Percentiles rank a stretch among this genome's conserved stretches.
Conservation (phyloP, 2,113 vertebrate genomes). For the Rhinopomastus cyanomelas region DNA sequence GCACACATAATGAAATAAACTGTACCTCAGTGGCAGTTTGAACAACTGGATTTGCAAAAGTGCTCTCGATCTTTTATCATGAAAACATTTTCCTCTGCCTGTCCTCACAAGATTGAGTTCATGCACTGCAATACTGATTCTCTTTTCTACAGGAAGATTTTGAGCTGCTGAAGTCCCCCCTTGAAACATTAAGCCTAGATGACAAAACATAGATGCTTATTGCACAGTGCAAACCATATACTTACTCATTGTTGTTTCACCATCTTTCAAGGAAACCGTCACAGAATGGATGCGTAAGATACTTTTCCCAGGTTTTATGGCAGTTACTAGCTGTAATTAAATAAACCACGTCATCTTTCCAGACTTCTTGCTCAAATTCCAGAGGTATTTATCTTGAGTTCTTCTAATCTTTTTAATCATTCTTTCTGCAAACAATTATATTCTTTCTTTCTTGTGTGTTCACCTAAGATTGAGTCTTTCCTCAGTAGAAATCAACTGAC, state of each 20-base stretch:
- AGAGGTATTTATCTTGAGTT: background rate
- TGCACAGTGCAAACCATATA: background rate
- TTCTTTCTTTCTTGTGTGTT: background rate
- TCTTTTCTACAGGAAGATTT: background rate
- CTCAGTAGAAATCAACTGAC: background rate
- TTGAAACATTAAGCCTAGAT: background rate
- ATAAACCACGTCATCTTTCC: background rate
- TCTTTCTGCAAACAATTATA: background rate
- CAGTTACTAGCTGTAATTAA: slow-evolving; percentile 11
- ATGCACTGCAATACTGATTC: background rate
- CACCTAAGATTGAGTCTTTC: background rate
- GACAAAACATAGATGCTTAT: background rate
- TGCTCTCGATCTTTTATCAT: background rate
- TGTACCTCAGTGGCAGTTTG: background rate
- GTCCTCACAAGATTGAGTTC: background rate
- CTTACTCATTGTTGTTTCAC: background rate
- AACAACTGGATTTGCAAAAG: background rate
- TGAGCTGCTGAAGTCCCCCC: background rate
- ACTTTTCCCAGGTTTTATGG: slow-evolving; percentile 1
- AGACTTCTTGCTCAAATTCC: slow-evolving; percentile 10
- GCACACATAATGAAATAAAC: background rate
- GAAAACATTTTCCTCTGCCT: background rate
- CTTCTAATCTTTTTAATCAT: background rate
- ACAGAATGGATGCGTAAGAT: background rate
- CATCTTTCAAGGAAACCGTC: slow-evolving; percentile 10